Evolutionary conservation across 2,888 invertebrate genomes (phyloP).

Genomic region (Cephus runcator): DNA sequence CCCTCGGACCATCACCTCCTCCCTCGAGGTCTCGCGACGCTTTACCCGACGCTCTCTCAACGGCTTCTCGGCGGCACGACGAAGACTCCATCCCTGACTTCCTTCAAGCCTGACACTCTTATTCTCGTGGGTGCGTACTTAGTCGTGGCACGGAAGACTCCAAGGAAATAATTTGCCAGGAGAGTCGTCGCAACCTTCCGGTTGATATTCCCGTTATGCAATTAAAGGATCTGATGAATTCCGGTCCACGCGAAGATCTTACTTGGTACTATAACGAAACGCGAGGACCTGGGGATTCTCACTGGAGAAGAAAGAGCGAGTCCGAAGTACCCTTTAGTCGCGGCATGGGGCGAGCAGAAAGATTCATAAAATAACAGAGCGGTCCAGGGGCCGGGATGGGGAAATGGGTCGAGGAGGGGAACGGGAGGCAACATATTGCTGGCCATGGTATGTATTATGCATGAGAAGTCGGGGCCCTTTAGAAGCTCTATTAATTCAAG

Average conservation of each 20-base stretch:
- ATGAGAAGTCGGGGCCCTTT: conserved; percentile 47
- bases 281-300: conserved; percentile 3
- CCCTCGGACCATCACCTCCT: not conserved
- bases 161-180: not conserved
- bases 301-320: not conserved
- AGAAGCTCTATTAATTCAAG: conserved; percentile 55
- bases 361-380: conserved; percentile 57
- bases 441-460: conserved; percentile 59
- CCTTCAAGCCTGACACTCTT: not conserved
- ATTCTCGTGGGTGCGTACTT: not conserved
- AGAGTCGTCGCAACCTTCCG: not conserved
- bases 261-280: not conserved
- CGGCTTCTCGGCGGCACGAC: not conserved
- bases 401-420: not conserved
- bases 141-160: not conserved
- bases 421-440: conserved; percentile 57
- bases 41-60: not conserved
- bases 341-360: conserved; percentile 30
- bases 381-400: not conserved
- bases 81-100: not conserved
- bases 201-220: not conserved
- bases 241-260: not conserved
- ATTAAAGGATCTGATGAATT: not conserved
- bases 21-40: not conserved
- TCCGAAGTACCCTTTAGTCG: conserved; percentile 9